phyloP scores from a whole-genome alignment of 2,113 vertebrate species.

The Colossoma macropomum region DNA sequence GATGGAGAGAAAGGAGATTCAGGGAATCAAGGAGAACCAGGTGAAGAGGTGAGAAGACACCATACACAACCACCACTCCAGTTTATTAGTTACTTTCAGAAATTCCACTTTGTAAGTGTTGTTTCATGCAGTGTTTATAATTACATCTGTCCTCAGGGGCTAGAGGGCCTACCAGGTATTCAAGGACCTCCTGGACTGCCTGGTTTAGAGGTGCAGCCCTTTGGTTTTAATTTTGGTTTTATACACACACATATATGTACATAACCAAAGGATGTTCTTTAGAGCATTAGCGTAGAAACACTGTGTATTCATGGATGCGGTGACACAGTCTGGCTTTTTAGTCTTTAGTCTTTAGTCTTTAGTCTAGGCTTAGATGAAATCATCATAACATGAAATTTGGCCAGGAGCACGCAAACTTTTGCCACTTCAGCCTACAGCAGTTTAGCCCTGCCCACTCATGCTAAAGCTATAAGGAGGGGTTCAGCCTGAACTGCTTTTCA shows the following conservation, averaged over 20 bases:
- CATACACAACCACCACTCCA: background rate
- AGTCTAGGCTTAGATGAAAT: too few relatives aligned
- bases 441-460: too few relatives aligned
- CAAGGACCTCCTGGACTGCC: slow-evolving; percentile 73
- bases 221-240: background rate
- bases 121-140: background rate
- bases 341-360: too few relatives aligned
- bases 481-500: too few relatives aligned
- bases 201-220: slow-evolving; percentile 75
- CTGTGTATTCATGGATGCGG: background rate
- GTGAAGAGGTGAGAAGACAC: slow-evolving; percentile 72
- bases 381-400: too few relatives aligned
- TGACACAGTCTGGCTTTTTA: background rate
- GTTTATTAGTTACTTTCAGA: background rate
- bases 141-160: slow-evolving; percentile 72
- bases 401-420: too few relatives aligned
- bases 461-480: too few relatives aligned
- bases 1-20: slow-evolving; percentile 75
- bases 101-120: background rate
- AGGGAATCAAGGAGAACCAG: slow-evolving; percentile 75
- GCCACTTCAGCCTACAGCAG: too few relatives aligned
- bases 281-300: background rate
- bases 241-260: background rate
- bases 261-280: background rate
- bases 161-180: slow-evolving; percentile 74